phyloP scores from a whole-genome alignment of 1,140 invertebrate species.

The Battus philenor region DNA sequence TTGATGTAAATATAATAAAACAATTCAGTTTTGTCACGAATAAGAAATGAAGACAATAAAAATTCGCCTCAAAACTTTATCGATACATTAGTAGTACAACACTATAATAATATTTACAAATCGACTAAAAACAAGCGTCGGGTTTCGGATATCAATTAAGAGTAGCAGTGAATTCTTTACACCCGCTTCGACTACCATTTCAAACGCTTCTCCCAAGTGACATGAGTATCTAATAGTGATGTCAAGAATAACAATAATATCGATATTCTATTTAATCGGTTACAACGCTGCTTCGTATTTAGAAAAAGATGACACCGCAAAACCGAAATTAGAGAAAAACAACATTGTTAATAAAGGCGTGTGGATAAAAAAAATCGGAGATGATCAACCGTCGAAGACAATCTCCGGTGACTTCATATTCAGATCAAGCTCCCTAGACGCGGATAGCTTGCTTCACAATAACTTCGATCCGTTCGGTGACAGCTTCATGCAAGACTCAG shows the following conservation, averaged over 20 bases:
- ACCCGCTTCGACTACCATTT: slow-evolving; percentile 14
- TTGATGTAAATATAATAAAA: too few species aligned
- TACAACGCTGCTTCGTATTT: slow-evolving; percentile 23
- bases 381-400: slow-evolving; percentile 18
- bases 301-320: slow-evolving; percentile 29
- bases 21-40: too few species aligned
- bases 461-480: slow-evolving; percentile 38
- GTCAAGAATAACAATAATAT: slow-evolving; percentile 25
- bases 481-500: slow-evolving; percentile 27
- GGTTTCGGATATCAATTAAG: slow-evolving; percentile 23
- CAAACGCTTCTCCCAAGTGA: slow-evolving; percentile 16
- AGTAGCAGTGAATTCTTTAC: slow-evolving; percentile 27
- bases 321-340: slow-evolving; percentile 46
- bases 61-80: too few species aligned
- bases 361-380: slow-evolving; percentile 37
- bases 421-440: slow-evolving; percentile 38
- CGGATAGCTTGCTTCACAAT: slow-evolving; percentile 38
- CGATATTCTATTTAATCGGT: slow-evolving; percentile 23
- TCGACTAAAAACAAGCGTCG: slow-evolving; percentile 24
- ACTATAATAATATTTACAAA: slow-evolving; percentile 58
- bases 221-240: slow-evolving; percentile 25
- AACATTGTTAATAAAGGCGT: slow-evolving; percentile 56
- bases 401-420: slow-evolving; percentile 40
- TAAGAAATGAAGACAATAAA: too few species aligned
- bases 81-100: too few species aligned